These are phyloP conservation scores for Drosophila eohydei DNA, from an alignment of 2,888 invertebrate genomes.

Conservation along the genomic window DNA sequence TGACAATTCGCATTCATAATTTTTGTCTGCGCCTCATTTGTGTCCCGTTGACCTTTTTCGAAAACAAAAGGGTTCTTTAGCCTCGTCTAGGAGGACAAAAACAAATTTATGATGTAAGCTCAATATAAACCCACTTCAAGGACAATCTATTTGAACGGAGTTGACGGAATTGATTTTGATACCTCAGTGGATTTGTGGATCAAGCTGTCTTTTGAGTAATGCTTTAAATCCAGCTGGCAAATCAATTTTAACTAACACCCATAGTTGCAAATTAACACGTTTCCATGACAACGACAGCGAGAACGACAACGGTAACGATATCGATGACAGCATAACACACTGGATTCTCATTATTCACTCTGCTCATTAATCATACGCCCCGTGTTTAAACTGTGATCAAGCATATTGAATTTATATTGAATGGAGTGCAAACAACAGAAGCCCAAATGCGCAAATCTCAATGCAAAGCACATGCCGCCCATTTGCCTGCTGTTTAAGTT, in stretches of 20 bases:
- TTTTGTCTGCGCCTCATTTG: slow-evolving; percentile 43
- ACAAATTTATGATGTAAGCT: slow-evolving; percentile 24
- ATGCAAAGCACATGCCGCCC: slow-evolving; percentile 7
- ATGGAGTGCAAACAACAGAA: slow-evolving; percentile 42
- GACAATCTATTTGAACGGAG: slow-evolving; percentile 3
- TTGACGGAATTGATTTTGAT: slow-evolving; percentile 32
- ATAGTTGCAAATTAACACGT: slow-evolving; percentile 45
- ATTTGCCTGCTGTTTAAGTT: not conserved
- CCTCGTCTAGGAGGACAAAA: slow-evolving; percentile 3
- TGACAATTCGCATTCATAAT: slow-evolving; percentile 65
- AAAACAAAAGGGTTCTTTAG: slow-evolving; percentile 55
- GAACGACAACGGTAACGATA: slow-evolving; percentile 2
- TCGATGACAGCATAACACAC: not conserved
- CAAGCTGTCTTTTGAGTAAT: slow-evolving; percentile 26
- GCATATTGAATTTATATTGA: slow-evolving; percentile 54
- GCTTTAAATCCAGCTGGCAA: slow-evolving; percentile 9
- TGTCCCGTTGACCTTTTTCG: slow-evolving; percentile 51
- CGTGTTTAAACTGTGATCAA: slow-evolving; percentile 49
- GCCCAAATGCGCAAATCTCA: slow-evolving; percentile 22
- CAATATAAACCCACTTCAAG: not conserved
- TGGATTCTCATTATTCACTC: slow-evolving; percentile 23
- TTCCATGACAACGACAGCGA: slow-evolving; percentile 25
- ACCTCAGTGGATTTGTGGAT: slow-evolving; percentile 10
- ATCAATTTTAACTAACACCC: slow-evolving; percentile 21
- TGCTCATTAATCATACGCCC: slow-evolving; percentile 68